A percentile compares a stretch with the other conserved stretches of the same genome.
These are phyloP conservation scores for Eristalis intricaria DNA, from an alignment of 2,888 invertebrate species.

Conservation along the genomic window DNA sequence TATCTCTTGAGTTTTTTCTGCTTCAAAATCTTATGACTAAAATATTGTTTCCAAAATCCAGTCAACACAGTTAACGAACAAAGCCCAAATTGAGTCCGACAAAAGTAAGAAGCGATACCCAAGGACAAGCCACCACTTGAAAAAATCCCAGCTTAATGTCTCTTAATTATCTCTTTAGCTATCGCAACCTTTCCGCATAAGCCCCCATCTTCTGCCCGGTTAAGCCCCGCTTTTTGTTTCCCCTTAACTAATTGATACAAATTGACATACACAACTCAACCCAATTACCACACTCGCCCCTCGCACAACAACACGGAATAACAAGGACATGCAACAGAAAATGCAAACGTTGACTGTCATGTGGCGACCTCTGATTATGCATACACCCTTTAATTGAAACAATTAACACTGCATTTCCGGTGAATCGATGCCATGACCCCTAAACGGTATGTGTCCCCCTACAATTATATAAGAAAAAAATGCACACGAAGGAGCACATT, in stretches of 20 bases:
- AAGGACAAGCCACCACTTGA: not conserved
- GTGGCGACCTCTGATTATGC: not conserved
- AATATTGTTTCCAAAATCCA: too few relatives aligned
- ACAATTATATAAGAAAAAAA: not conserved
- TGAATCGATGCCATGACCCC: conserved; percentile 1
- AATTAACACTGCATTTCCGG: conserved; percentile 2
- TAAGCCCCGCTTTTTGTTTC: not conserved
- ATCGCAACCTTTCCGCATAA: too few relatives aligned
- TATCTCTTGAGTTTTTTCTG: too few relatives aligned
- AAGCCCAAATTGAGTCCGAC: too few relatives aligned
- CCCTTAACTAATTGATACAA: not conserved
- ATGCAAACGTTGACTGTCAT: conserved; percentile 2
- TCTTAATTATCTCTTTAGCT: too few relatives aligned
- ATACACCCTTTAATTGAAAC: conserved; percentile 5
- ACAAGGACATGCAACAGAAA: conserved; percentile 5
- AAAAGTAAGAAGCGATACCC: too few relatives aligned
- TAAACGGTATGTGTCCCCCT: not conserved
- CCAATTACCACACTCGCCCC: not conserved
- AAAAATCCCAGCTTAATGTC: too few relatives aligned
- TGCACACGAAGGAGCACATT: not conserved
- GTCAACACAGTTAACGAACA: too few relatives aligned
- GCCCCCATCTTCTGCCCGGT: not conserved
- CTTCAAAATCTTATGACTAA: too few relatives aligned
- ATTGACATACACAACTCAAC: not conserved
- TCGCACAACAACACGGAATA: not conserved